Evolutionary conservation across 2,113 vertebrate species (phyloP), one percentile per base, ranked within the genome.

Genomic region (Amia ocellicauda): DNA sequence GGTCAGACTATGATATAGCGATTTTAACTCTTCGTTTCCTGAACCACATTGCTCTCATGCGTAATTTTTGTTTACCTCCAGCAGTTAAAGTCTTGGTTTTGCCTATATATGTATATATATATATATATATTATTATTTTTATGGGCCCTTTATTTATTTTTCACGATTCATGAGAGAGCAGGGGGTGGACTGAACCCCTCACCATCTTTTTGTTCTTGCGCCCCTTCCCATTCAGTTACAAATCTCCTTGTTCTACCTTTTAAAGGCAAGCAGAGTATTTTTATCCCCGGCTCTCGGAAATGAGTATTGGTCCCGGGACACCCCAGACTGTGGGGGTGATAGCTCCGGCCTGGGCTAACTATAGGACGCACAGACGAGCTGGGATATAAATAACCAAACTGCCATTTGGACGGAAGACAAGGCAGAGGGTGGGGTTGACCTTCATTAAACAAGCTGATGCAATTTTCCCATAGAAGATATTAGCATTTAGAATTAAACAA

Each of bases 81-180:
- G n/a, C n/a, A n/a, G n/a, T n/a, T n/a, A n/a, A n/a, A n/a, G n/a
- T n/a, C n/a, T n/a, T n/a, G n/a, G n/a, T n/a, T n/a, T n/a, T n/a
- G n/a, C n/a, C n/a, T n/a, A n/a, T n/a, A n/a, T n/a, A n/a, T n/a
- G n/a, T n/a, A n/a, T n/a, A n/a, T n/a, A n/a, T n/a, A n/a, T n/a
- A n/a, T n/a, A n/a, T n/a, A n/a, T n/a, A n/a, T n/a, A n/a, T n/a
- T n/a, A n/a, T n/a, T n/a, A n/a, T n/a, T n/a, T n/a, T n/a, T n/a
- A n/a, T n/a, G n/a, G n/a, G n/a, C n/a, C n/a, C n/a, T n/a, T n/a
- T n/a, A n/a, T n/a, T n/a, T n/a, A n/a, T n/a, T n/a, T n/a, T n/a
- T n/a, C n/a, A n/a, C n/a, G n/a, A n/a, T n/a, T n/a, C n/a, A n/a
- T 89, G 88, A 79, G 86, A 89, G 88, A 89, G 41, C 80, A 85